Evolutionary conservation across 2,888 invertebrate genomes (phyloP).

Genomic region (Epirrhoe tristata): DNA sequence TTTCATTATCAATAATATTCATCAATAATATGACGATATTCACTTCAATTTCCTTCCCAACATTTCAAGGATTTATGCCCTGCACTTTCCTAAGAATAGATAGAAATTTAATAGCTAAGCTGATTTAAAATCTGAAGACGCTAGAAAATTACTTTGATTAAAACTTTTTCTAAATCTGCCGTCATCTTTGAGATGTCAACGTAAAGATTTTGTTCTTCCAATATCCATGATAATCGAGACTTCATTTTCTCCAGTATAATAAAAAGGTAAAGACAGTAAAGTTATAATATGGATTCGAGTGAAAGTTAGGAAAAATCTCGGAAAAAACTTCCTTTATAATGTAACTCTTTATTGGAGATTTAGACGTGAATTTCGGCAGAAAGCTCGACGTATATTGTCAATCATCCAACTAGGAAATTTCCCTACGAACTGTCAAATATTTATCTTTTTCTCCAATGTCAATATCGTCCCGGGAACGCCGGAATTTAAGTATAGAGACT

Average conservation of each 20-base stretch:
- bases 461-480: slow-evolving; percentile 64
- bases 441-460: slow-evolving; percentile 68
- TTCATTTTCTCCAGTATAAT: slow-evolving; percentile 34
- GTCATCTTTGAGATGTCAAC: slow-evolving; percentile 25
- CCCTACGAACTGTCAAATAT: slow-evolving; percentile 71
- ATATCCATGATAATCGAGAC: slow-evolving; percentile 33
- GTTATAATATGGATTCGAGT: slow-evolving; percentile 35
- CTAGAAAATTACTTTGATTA: slow-evolving; percentile 17
- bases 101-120: neutral
- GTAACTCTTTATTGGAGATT: slow-evolving; percentile 57
- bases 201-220: slow-evolving; percentile 28
- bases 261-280: slow-evolving; percentile 32
- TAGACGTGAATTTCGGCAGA: slow-evolving; percentile 52
- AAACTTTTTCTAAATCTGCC: slow-evolving; percentile 23
- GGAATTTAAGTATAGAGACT: slow-evolving; percentile 67
- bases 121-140: neutral
- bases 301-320: slow-evolving; percentile 46
- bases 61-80: neutral
- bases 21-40: neutral
- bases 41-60: neutral
- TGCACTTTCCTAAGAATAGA: neutral
- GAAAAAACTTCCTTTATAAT: slow-evolving; percentile 49
- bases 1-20: neutral
- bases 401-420: slow-evolving; percentile 64
- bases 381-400: slow-evolving; percentile 63